Evolutionary conservation across 2,113 vertebrate species (phyloP).

Genomic region (Sclerurus mexicanus): DNA sequence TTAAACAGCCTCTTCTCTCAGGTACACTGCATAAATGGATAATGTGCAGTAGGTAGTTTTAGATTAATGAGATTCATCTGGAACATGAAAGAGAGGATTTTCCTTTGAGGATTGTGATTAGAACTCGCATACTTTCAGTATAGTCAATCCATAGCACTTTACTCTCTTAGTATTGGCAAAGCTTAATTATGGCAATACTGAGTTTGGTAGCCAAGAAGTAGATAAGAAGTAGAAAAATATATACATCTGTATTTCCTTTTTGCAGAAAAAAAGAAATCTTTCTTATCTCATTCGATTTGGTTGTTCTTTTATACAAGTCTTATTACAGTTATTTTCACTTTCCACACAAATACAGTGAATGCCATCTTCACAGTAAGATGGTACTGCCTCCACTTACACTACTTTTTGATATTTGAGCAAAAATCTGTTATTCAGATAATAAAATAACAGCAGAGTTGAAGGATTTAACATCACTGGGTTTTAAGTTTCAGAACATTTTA

Average conservation of each 20-base stretch:
- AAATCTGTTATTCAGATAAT: not conserved
- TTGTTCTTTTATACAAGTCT: not conserved
- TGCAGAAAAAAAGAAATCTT: not conserved
- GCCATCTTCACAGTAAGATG: not conserved
- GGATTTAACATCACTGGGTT: not conserved
- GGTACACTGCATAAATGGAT: not conserved
- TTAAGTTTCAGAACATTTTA: conserved; percentile 17
- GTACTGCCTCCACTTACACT: not conserved
- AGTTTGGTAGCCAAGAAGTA: not conserved
- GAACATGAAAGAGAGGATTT: not conserved
- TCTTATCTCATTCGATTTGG: not conserved
- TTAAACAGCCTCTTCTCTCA: not conserved
- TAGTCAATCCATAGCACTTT: not conserved
- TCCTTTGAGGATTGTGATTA: not conserved
- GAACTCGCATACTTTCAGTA: not conserved
- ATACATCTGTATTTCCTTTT: not conserved
- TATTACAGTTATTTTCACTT: not conserved
- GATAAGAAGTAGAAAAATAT: not conserved
- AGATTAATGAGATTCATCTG: not conserved
- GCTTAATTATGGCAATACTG: not conserved
- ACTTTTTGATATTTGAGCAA: not conserved
- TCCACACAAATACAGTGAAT: not conserved
- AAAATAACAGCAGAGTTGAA: not conserved
- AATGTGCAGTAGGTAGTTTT: not conserved
- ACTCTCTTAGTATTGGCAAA: not conserved